Evolutionary conservation across 1,140 invertebrate species (phyloP), one percentile per base, ranked within the genome.

Genomic region (Panagrolaimus sp.): DNA sequence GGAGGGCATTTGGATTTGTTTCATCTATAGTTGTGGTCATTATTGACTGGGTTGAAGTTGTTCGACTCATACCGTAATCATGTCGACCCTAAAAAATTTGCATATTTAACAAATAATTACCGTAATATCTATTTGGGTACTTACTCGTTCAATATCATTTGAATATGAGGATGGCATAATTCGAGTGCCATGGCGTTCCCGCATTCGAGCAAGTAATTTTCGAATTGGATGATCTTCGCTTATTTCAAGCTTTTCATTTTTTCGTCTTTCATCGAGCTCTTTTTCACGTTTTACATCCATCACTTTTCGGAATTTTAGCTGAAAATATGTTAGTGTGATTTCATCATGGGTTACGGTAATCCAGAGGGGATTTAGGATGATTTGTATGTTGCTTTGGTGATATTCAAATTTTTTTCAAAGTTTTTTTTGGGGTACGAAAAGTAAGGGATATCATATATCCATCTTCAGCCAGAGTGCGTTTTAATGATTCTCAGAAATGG

Each of bases 251-350:
- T 93, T 93, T 83, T 97, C 94, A 81, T 96, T 94, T 87, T 98
- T 98, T 73, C 94, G 87, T 72, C 92, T 88, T 86, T 98, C 95
- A 47, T 94, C 94, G 71, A 99, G 86, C 86, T 99, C 96, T 83
- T 91, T 92, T 86, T 99, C 96, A 76, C 95, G 88, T 80, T 94
- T 91, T 66, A 98, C 93, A 85, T 98, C 96, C 47, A 94, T 92
- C 65, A 98, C 93, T 88, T 97, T 96, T 68, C 94, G 89, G 85
- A 98, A 98, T 85, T 98, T 96, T 65, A 98, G 86, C 90, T 91
- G 85, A 52, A 86, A 85, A 72, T 73, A 67, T n/a, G 85, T 86
- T 17, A 14, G 14, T 17, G 9, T n/a, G 32, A n/a, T 12, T 45
- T 72, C 9, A 47, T 28, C n/a, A 73, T 67, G 15, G 1, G 75